These are phyloP conservation scores for Acanthosoma haemorrhoidale DNA, from an alignment of 2,888 invertebrate genomes.

Conservation along the genomic window DNA sequence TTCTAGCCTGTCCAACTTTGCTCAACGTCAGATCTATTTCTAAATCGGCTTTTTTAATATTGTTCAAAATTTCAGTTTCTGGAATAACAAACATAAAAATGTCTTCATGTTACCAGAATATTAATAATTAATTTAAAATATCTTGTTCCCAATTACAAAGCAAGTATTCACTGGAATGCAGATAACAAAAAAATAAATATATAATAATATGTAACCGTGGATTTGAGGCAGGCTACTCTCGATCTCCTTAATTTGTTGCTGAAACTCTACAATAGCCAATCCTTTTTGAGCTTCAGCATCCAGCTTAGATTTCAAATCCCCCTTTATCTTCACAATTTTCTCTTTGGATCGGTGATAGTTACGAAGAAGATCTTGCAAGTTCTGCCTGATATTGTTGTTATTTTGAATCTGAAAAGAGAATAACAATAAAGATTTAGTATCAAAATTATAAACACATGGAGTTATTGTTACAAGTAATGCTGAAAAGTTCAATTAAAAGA, in stretches of 20 bases:
- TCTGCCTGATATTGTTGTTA: neutral
- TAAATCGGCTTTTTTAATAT: constrained; percentile 1
- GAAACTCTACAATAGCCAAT: constrained; percentile 20
- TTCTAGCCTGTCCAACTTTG: constrained; percentile 7
- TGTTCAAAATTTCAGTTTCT: neutral
- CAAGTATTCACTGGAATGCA: too few species aligned
- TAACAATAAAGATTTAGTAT: too few species aligned
- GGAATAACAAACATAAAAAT: too few species aligned
- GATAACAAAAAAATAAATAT: too few species aligned
- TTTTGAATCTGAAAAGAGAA: neutral
- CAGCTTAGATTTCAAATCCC: constrained; percentile 47
- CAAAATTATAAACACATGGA: too few species aligned
- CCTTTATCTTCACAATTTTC: constrained; percentile 44
- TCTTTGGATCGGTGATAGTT: constrained; percentile 8
- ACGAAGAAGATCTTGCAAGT: constrained; percentile 11
- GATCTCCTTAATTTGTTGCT: constrained; percentile 19
- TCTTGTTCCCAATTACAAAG: neutral
- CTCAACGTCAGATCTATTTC: constrained; percentile 2
- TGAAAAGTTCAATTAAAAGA: too few species aligned
- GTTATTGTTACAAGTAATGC: too few species aligned
- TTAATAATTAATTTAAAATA: neutral
- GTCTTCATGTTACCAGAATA: neutral
- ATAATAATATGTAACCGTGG: neutral
- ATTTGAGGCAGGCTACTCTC: neutral
- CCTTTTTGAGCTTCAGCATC: constrained; percentile 51